Percentiles rank a stretch among this genome's conserved stretches.
Evolutionary conservation across 2,888 invertebrate species (phyloP).

Genomic region (Mycalesis mineus): DNA sequence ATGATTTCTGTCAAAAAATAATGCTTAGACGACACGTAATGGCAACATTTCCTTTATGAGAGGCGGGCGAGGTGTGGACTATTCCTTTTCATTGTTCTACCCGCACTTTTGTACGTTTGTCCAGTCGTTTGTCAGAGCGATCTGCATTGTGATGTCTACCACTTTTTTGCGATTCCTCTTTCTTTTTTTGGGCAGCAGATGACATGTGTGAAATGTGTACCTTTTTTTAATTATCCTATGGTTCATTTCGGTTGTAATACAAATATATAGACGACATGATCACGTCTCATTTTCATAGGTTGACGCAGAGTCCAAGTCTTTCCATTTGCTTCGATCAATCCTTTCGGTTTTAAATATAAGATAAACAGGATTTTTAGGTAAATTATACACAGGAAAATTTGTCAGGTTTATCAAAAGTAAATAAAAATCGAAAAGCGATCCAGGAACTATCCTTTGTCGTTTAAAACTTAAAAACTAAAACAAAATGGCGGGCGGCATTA

Average conservation of each 20-base stretch:
- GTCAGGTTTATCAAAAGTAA: neutral
- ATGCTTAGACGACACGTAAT: slow-evolving; percentile 26
- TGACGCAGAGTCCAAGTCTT: too few relatives aligned
- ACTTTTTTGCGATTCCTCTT: slow-evolving; percentile 23
- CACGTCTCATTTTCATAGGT: too few relatives aligned
- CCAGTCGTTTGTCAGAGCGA: slow-evolving; percentile 16
- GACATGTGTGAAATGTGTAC: slow-evolving; percentile 10
- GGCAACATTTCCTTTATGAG: slow-evolving; percentile 25
- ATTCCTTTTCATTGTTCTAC: slow-evolving; percentile 51
- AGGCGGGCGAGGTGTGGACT: slow-evolving; percentile 59
- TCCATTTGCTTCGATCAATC: too few relatives aligned
- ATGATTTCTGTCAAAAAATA: slow-evolving; percentile 14
- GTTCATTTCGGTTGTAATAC: neutral
- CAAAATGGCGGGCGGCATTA: slow-evolving; percentile 40
- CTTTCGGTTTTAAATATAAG: neutral
- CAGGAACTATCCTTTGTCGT: neutral
- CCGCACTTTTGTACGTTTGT: slow-evolving; percentile 36
- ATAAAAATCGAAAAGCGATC: neutral
- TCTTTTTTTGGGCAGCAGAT: slow-evolving; percentile 21
- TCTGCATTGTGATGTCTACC: slow-evolving; percentile 24
- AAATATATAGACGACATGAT: too few relatives aligned
- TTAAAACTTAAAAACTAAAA: slow-evolving; percentile 35
- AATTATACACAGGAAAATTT: neutral
- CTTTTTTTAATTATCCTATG: neutral
- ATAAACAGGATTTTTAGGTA: neutral